Base-by-base conservation (phyloP, 2,888 invertebrate species). In the Lamellibrachia satsuma region DNA sequence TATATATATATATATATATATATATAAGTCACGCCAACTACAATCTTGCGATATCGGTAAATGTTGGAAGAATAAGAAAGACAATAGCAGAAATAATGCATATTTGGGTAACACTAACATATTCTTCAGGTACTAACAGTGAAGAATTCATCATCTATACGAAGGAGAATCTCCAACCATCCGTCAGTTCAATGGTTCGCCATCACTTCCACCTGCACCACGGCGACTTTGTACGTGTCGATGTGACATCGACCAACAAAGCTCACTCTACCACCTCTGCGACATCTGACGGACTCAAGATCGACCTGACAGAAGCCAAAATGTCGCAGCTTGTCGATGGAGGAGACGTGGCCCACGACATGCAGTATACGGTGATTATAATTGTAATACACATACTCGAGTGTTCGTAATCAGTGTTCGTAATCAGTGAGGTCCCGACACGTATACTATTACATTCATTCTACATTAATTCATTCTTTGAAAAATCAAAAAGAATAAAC, bases 271-370 rank as follows among this genome's bases (percentile, higher is more conserved):
- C 91, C 11, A 52, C 91, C 2, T 3, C 15, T 3, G 52, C 52
- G 39, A 52, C 51, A 15, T 91, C 91, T 15, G 52, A 91, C 52
- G 91, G 91, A 52, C 52, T 91, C 52, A 91, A 51, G 52, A 52
- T 91, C 52, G 91, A 91, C 91, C 39, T 91, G 51, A 91, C 91
- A 11, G 27, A 91, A 52, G 27, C 91, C 15, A 52, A 52, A n/a
- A 91, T 91, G 91, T 52, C 51, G 11, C 52, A 91, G 52, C 91
- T 91, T 15, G 51, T 52, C 22, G 91, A 91, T 7, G 91, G 91
- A 91, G 15, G 52, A 91, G 52, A 52, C 11, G 27, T 52, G 15
- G 39, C 1, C 91, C 3, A 15, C 51, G 91, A 91, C 15, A 52
- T 52, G 15, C 51, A 91, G 7, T 91, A 27, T 39, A 91, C 91